Evolutionary conservation across 2,113 vertebrate species (phyloP).

Genomic region (Campylorhamphus procurvoides): DNA sequence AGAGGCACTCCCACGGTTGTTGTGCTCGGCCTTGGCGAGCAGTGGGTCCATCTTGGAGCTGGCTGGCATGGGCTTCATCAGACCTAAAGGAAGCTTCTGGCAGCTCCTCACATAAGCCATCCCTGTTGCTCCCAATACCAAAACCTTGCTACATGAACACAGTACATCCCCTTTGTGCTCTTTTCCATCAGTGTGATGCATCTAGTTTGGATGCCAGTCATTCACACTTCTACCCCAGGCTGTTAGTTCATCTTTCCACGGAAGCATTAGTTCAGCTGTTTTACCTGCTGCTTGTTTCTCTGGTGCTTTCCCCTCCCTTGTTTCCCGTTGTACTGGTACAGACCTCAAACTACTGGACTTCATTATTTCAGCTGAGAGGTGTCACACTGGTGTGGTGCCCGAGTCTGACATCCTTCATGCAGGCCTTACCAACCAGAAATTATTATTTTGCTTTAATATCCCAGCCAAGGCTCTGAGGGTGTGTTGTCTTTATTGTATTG

Average conservation of each 20-base stretch:
- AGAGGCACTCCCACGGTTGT: rapidly evolving
- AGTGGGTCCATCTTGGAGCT: too few species aligned
- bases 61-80: neutral
- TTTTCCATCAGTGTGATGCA: neutral
- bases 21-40: neutral
- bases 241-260: neutral
- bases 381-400: rapidly evolving
- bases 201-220: neutral
- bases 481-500: neutral
- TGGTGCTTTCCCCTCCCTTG: neutral
- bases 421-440: neutral
- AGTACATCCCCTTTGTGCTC: neutral
- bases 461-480: neutral
- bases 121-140: neutral
- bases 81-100: neutral
- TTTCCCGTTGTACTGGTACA: neutral
- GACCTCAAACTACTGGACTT: neutral
- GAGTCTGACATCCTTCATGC: neutral
- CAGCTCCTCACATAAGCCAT: neutral
- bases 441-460: neutral
- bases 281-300: neutral
- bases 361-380: neutral
- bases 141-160: neutral
- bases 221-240: neutral
- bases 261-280: neutral